Percentiles rank a stretch among this genome's conserved stretches.
Evolutionary conservation across 2,888 invertebrate species (phyloP).

Genomic region (Heterodera filipjevi): DNA sequence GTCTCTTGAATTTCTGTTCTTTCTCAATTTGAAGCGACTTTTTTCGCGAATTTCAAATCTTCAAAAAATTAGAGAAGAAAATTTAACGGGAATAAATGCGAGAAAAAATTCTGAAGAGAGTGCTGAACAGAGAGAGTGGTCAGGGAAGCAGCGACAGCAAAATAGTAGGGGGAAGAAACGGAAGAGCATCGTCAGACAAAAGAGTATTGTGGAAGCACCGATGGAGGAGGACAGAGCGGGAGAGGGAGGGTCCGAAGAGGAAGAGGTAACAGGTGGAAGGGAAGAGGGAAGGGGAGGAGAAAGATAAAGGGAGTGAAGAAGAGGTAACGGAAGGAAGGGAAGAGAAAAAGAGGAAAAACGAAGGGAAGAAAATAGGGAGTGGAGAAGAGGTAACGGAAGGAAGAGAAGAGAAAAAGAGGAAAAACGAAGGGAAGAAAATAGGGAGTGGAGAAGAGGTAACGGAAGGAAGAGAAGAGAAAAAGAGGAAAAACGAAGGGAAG

Average conservation of each 20-base stretch:
- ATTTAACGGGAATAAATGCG: neutral
- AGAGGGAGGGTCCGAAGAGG: neutral
- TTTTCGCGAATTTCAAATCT: neutral
- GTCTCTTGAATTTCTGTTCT: neutral
- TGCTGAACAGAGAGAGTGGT: neutral
- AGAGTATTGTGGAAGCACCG: neutral
- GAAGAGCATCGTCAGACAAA: neutral
- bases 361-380: no score
- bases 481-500: neutral
- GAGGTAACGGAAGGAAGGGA: neutral
- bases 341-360: neutral
- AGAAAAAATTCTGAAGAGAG: no score
- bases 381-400: no score
- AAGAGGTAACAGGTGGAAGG: neutral
- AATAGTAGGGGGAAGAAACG: neutral
- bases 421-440: neutral
- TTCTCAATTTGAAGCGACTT: conserved; percentile 8
- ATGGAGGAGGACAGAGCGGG: neutral
- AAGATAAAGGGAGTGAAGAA: neutral
- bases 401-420: no score
- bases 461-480: neutral
- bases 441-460: neutral
- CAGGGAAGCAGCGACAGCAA: neutral
- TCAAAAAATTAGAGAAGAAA: neutral
- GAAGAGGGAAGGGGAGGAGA: neutral